Percentiles rank a stretch among this genome's conserved stretches.
Evolutionary conservation across 2,797 vertebrate species (phyloP).

Genomic region (Phrynocephalus forsythii): DNA sequence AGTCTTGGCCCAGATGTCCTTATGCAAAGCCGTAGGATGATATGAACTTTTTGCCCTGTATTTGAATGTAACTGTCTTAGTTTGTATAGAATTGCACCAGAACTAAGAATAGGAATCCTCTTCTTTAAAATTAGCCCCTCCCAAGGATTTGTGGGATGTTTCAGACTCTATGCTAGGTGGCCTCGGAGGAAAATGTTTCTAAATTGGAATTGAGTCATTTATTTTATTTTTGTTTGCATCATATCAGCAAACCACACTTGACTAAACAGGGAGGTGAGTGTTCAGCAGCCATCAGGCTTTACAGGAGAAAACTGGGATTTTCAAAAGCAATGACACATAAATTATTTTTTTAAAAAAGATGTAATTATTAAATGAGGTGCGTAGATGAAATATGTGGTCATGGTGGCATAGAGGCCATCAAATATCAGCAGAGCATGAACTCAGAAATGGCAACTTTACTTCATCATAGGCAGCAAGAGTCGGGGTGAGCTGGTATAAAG

Average conservation of each 20-base stretch:
- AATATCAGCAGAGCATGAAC: neutral
- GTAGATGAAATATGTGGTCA: neutral
- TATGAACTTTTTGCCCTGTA: neutral
- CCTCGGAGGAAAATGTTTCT: neutral
- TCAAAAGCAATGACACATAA: neutral
- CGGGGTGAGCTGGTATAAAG: too few relatives aligned
- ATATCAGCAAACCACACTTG: too few relatives aligned
- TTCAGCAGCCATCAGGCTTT: neutral
- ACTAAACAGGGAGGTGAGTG: neutral
- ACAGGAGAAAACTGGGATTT: neutral
- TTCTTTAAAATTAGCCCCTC: neutral
- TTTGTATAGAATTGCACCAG: neutral
- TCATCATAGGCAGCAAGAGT: neutral
- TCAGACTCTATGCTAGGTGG: neutral
- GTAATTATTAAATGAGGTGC: neutral
- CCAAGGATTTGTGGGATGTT: neutral
- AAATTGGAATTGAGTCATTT: neutral
- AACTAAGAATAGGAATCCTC: neutral
- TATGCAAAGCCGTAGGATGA: neutral
- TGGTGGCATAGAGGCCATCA: neutral
- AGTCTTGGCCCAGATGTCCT: constrained; percentile 5
- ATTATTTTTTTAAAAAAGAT: neutral
- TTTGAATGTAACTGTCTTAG: neutral
- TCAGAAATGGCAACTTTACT: neutral
- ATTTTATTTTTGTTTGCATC: neutral